Base-by-base conservation (phyloP, 2,888 invertebrate species). In the Gibbula magus region DNA sequence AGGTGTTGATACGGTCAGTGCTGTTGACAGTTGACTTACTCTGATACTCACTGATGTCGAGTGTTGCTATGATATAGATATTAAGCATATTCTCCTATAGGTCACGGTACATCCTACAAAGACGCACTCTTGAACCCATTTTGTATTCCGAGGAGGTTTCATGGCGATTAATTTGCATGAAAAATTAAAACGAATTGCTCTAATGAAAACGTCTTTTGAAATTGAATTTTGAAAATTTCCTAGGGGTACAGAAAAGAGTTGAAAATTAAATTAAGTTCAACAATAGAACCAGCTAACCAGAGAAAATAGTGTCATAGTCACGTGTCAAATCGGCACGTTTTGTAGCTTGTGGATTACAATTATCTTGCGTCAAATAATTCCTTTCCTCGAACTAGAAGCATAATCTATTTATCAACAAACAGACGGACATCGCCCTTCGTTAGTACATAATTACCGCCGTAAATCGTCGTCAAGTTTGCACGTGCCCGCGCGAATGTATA, bases 321-420 rank as follows among this genome's bases (percentile, higher is more conserved):
- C 70, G 70, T 70, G 70, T 16, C 70, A 39, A 39, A 70, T 70
- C 35, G 35, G 35, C 32, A n/a, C 35, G 18, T 10, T 35, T 70
- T 39, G 39, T 70, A 16, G 35, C 20, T 35, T 35, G 20, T 39
- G 70, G 39, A 39, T 70, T 39, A 70, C 35, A 70, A 70, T 70
- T 20, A 70, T 39, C 35, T 70, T 70, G 70, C 32, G 39, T 70
- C 35, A 70, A 70, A 70, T 70, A 70, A 70, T 70, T 35, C 70
- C 10, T 32, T 39, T 70, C 70, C 39, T 32, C 25, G 16, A 13
- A 61, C 13, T 35, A 35, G 35, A 70, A 35, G 39, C 35, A 70
- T 70, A 70, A 70, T 70, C 70, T 70, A 70, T 70, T 70, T 70
- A 70, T 35, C 70, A 70, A 39, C 32, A 70, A 70, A 70, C 70